These are phyloP conservation scores for Calliopsis andreniformis DNA, from an alignment of 1,140 invertebrate species.

Conservation along the genomic window DNA sequence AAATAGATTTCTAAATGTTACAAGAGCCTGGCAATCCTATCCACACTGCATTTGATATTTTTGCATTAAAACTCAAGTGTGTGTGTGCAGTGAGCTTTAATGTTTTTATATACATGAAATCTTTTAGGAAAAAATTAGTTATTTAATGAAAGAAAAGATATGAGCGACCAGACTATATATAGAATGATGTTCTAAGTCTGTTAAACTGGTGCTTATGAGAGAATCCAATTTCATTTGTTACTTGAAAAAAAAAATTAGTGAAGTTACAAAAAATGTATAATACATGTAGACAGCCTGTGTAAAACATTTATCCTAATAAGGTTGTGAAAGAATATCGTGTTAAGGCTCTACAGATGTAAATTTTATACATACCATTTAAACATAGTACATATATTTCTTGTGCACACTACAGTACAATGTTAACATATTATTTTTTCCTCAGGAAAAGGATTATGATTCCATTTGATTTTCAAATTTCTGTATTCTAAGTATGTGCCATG, in stretches of 20 bases:
- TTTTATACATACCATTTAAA: conserved; percentile 50
- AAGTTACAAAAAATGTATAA: conserved; percentile 29
- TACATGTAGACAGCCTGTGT: conserved; percentile 16
- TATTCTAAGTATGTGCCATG: conserved; percentile 49
- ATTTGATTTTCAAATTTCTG: conserved; percentile 31
- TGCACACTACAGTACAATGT: conserved; percentile 33
- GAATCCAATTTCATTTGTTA: conserved; percentile 45
- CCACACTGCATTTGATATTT: conserved; percentile 58
- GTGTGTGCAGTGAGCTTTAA: conserved; percentile 43
- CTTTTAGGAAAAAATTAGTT: conserved; percentile 38
- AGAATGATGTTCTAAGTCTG: conserved; percentile 13
- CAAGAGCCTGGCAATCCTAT: conserved; percentile 40
- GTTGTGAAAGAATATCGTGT: conserved; percentile 54
- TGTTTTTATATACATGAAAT: conserved; percentile 39
- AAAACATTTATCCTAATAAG: conserved; percentile 48
- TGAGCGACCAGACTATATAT: conserved; percentile 22
- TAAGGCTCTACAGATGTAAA: conserved; percentile 51
- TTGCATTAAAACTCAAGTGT: conserved; percentile 51
- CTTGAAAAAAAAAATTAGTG: background rate
- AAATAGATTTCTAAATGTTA: conserved; percentile 27
- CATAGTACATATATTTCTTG: conserved; percentile 49
- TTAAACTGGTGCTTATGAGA: conserved; percentile 53
- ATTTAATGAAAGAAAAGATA: conserved; percentile 33
- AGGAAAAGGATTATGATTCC: conserved; percentile 5
- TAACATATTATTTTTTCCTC: conserved; percentile 30